phyloP scores from a whole-genome alignment of 2,797 vertebrate genomes.

The Octomys mimax region DNA sequence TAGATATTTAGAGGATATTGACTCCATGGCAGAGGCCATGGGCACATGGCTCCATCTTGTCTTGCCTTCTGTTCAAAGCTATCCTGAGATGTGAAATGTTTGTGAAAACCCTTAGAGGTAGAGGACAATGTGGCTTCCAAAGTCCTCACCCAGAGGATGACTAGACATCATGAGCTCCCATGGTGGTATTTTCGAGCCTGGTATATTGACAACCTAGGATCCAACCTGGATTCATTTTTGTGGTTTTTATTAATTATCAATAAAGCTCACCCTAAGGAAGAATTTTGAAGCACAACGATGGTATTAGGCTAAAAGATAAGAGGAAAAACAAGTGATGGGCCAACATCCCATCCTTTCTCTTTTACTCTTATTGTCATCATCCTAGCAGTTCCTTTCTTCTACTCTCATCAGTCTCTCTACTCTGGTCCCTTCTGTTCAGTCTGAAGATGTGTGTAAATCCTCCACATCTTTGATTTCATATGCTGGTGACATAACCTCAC shows the following conservation, averaged over 20 bases:
- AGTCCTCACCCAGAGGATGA: neutral
- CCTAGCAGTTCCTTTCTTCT: neutral
- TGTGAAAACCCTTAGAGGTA: slow-evolving; percentile 22
- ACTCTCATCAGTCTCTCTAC: neutral
- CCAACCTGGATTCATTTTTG: neutral
- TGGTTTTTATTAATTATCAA: neutral
- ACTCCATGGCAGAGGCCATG: neutral
- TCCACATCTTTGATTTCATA: neutral
- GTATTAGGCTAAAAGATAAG: neutral
- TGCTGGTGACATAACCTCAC: neutral
- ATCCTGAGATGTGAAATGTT: slow-evolving; percentile 28
- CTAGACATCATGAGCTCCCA: neutral
- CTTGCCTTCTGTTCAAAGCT: slow-evolving; percentile 14
- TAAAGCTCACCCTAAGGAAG: neutral
- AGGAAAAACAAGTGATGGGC: neutral
- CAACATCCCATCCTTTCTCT: neutral
- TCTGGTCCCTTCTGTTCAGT: neutral
- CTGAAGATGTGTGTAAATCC: neutral
- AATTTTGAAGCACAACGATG: neutral
- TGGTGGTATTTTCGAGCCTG: neutral
- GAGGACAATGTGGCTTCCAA: neutral
- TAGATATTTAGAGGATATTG: neutral
- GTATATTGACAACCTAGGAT: neutral
- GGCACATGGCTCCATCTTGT: neutral
- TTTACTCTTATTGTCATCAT: neutral